Base-by-base conservation (phyloP, 2,888 invertebrate genomes). In the Dryadula phaetusa region DNA sequence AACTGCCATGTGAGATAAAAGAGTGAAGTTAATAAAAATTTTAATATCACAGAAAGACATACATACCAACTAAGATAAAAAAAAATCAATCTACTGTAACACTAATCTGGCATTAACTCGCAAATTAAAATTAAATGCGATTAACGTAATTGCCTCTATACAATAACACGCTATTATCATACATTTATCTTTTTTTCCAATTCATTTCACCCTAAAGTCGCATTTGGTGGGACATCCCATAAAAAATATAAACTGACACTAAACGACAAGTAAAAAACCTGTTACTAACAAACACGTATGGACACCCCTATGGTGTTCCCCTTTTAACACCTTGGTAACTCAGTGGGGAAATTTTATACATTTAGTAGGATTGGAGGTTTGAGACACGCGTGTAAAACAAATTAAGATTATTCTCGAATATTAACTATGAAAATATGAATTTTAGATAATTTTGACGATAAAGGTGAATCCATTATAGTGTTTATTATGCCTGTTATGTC, bases 211-310 rank as follows among this genome's bases (percentile, higher is more conserved):
- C 62, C 58, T 20, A 47, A 34, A 64, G 10, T n/a, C 2, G 42
- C 28, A 37, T 10, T 62, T 18, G 47, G 12, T 28, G 6, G 20
- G 34, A 34, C 16, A 49, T 47, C 56, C 56, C 61, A 65, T 56
- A 69, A 70, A 64, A 64, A 40, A 65, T 56, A 69, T 67, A 64
- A 64, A 40, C 53, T 40, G 18, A 42, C 58, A 62, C 53, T 61
- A 66, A 53, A 46, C 52, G 62, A 71, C 72, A 67, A 64, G 52
- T 65, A 54, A 61, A 71, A 71, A 72, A 72, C 71, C 71, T 72
- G 72, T 69, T 69, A 37, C 60, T 40, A 58, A 63, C 18, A 34
- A 62, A 66, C 70, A 70, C 61, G 66, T 64, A 72, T 70, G 60
- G 69, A 65, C 49, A 28, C 49, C 52, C 52, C 4, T 52, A 28